phyloP scores from a whole-genome alignment of 2,888 invertebrate genomes.

The Melanostoma scalare region DNA sequence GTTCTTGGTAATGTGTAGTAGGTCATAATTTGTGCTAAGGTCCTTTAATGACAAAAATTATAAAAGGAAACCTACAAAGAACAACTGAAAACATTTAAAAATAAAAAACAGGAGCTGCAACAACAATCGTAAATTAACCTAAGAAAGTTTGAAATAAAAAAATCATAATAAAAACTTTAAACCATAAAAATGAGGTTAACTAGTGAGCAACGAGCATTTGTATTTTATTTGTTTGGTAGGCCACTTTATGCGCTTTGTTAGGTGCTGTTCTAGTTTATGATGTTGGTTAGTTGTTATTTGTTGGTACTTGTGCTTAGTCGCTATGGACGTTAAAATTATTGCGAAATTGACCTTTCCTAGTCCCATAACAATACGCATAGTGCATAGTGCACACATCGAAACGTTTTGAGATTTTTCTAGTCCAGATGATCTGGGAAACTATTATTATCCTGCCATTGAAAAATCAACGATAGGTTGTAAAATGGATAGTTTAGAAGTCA shows the following conservation, averaged over 20 bases:
- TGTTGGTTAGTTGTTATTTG: not conserved
- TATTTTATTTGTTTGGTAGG: constrained; percentile 14
- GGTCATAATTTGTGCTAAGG: constrained; percentile 70
- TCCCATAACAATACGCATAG: constrained; percentile 29
- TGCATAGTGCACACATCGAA: not conserved
- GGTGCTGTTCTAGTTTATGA: constrained; percentile 42
- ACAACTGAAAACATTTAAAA: constrained; percentile 10
- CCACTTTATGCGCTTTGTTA: constrained; percentile 27
- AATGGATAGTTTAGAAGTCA: too few species aligned
- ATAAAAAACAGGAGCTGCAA: not conserved
- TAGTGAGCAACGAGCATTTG: constrained; percentile 23
- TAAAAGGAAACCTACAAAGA: constrained; percentile 31
- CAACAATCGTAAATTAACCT: constrained; percentile 30
- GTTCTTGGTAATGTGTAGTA: constrained; percentile 64
- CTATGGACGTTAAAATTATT: constrained; percentile 32
- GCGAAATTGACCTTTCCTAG: constrained; percentile 64
- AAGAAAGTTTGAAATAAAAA: constrained; percentile 1
- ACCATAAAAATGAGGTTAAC: constrained; percentile 55
- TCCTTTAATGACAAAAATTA: constrained; percentile 59
- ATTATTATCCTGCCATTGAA: too few species aligned
- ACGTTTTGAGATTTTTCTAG: too few species aligned
- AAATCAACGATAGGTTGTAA: too few species aligned
- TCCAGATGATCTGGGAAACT: too few species aligned
- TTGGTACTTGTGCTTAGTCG: not conserved
- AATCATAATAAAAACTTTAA: constrained; percentile 17